Percentiles rank a stretch among this genome's conserved stretches.
phyloP scores from a whole-genome alignment of 37 sponge, comb jelly and placozoan genomes.

The Agelas oroides region DNA sequence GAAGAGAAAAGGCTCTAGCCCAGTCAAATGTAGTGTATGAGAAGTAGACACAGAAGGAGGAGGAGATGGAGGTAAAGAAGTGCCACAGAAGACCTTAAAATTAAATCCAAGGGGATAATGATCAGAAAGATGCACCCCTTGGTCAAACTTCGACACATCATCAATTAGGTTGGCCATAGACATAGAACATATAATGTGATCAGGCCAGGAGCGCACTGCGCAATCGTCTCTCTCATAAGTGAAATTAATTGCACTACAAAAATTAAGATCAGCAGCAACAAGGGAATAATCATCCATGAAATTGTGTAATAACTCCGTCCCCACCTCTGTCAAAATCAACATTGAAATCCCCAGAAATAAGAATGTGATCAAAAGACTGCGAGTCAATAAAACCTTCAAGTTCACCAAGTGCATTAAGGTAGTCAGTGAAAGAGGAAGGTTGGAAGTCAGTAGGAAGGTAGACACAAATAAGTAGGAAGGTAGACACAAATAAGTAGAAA shows the following conservation, averaged over 20 bases:
- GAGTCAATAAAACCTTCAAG: neutral
- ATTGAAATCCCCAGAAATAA: neutral
- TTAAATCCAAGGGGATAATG: no score
- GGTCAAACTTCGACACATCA: neutral
- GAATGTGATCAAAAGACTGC: neutral
- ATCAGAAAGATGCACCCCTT: neutral
- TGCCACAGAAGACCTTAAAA: no score
- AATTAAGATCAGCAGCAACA: no score
- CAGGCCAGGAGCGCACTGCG: neutral
- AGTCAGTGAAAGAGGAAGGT: neutral
- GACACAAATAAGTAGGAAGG: no score
- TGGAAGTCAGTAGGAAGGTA: neutral
- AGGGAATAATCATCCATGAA: no score
- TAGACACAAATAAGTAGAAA: neutral
- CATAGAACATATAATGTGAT: neutral
- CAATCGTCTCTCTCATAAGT: no score
- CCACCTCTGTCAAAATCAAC: neutral
- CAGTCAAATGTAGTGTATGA: no score
- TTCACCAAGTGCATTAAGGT: neutral
- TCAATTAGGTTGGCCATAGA: neutral
- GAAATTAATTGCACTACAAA: no score
- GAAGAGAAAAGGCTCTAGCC: no score
- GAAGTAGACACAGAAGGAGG: no score
- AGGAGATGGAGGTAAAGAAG: no score
- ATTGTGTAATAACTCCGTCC: no score